These are phyloP conservation scores for Bolinopsis microptera DNA, from an alignment of 37 sponge, comb jelly and placozoan species.

Conservation along the genomic window DNA sequence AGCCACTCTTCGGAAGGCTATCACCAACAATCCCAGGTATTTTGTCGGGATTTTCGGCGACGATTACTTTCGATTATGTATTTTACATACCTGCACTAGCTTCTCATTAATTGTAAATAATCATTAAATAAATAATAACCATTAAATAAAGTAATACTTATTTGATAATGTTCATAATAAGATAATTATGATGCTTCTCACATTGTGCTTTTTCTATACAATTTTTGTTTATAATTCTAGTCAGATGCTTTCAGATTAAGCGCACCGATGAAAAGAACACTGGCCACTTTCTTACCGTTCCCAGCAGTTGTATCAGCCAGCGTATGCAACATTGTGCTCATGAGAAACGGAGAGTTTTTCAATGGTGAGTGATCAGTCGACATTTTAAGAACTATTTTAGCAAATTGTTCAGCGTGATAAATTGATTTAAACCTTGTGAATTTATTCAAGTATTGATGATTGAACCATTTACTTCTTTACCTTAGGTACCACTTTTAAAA, in stretches of 20 bases:
- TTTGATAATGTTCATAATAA: no score
- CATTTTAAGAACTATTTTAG: neutral
- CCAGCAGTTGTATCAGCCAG: conserved; percentile 31
- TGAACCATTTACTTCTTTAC: neutral
- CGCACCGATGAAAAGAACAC: neutral
- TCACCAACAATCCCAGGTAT: conserved; percentile 32
- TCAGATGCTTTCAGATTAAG: no score
- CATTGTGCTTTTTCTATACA: no score
- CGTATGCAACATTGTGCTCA: neutral
- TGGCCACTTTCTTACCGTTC: conserved; percentile 42
- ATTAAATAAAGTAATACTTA: no score
- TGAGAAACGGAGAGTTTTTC: conserved; percentile 64
- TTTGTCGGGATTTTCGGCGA: no score
- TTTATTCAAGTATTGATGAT: neutral
- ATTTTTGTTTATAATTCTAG: no score
- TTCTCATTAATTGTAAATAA: no score
- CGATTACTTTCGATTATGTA: no score
- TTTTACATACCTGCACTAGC: no score
- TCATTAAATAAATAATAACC: no score
- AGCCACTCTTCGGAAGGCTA: neutral
- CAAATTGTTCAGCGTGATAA: neutral
- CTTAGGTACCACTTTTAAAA: no score
- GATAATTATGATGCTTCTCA: no score
- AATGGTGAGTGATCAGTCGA: conserved; percentile 1
- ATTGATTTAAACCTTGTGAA: neutral